These are phyloP conservation scores for Coregonus suidteri DNA, from an alignment of 2,797 vertebrate genomes.

Conservation along the genomic window DNA sequence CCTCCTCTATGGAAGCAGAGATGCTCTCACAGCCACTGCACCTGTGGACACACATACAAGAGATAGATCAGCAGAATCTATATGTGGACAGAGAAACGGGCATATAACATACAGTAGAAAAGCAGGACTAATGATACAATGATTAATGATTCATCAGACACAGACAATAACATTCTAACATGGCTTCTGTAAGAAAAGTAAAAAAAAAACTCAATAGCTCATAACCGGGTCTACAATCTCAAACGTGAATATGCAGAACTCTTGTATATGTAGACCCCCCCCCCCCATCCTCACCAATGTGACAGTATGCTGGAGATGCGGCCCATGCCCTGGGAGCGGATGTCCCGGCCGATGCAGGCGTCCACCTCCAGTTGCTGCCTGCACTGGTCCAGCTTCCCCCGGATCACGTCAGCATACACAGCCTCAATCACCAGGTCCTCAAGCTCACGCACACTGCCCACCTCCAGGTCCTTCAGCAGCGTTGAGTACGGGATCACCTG, in stretches of 20 bases:
- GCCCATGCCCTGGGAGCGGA: constrained; percentile 78
- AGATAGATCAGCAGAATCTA: not conserved
- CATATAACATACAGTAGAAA: not conserved
- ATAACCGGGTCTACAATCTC: no score
- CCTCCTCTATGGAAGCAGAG: constrained; percentile 80
- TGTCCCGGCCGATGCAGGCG: constrained; percentile 82
- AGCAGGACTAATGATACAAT: no score
- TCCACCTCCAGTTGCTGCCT: constrained; percentile 83
- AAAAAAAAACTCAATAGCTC: not conserved
- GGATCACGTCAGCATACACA: constrained; percentile 81
- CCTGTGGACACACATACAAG: constrained; percentile 58
- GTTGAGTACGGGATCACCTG: constrained; percentile 85
- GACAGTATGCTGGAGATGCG: constrained; percentile 79
- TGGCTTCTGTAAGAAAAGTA: not conserved
- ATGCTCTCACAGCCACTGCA: constrained; percentile 83
- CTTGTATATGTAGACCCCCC: no score
- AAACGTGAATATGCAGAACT: no score
- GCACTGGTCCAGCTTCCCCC: constrained; percentile 82
- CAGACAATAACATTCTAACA: not conserved
- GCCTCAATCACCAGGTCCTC: constrained; percentile 85
- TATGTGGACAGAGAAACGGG: constrained; percentile 4
- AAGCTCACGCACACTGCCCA: constrained; percentile 81
- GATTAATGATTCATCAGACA: not conserved
- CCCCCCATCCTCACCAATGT: constrained; percentile 69
- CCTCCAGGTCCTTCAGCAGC: constrained; percentile 81